Conservation (phyloP, 2,797 vertebrate species). For the Numenius phaeopus region DNA sequence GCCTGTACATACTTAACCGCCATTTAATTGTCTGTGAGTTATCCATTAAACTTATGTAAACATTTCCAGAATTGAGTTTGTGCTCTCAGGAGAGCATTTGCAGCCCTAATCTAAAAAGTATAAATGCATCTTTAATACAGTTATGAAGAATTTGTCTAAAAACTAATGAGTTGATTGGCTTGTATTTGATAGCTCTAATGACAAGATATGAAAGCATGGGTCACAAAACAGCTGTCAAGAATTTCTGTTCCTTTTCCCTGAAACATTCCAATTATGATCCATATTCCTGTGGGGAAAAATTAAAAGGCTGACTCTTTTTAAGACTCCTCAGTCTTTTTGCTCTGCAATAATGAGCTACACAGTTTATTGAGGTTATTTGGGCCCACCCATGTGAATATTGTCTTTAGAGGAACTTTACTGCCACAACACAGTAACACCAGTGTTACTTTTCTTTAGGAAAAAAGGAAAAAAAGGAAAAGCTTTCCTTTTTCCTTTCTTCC, state of each 20-base stretch:
- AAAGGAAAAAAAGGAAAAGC: no score
- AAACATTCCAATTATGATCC: not conserved
- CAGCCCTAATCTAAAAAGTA: not conserved
- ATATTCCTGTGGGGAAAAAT: not conserved
- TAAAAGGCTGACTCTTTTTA: not conserved
- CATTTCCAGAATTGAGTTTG: not conserved
- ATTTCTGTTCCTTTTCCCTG: not conserved
- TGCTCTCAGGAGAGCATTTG: not conserved
- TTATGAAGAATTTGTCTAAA: not conserved
- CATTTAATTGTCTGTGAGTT: not conserved
- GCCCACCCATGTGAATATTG: not conserved
- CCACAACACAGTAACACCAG: not conserved
- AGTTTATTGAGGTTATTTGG: not conserved
- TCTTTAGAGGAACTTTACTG: not conserved
- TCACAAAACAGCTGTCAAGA: not conserved
- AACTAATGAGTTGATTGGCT: not conserved
- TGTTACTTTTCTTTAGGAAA: no score
- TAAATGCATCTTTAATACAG: accelerated
- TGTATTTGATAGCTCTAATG: not conserved
- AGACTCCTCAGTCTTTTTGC: not conserved
- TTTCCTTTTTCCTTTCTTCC: not conserved
- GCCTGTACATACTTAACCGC: not conserved
- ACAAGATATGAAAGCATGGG: not conserved
- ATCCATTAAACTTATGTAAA: not conserved
- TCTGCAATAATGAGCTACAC: not conserved